Conservation (phyloP, 2,888 invertebrate genomes). For the Crematogaster levior region DNA sequence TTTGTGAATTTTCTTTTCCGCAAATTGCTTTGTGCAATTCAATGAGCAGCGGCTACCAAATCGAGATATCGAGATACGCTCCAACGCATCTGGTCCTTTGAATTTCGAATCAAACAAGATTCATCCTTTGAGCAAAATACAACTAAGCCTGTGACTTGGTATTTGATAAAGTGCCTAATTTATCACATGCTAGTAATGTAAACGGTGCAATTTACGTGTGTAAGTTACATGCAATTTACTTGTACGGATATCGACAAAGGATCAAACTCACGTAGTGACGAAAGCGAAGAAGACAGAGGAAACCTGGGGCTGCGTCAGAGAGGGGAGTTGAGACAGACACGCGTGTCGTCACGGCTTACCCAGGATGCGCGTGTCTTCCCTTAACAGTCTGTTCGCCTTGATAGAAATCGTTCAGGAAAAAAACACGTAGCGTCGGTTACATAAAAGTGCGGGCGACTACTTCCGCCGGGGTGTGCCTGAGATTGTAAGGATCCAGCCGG, state of each 20-base stretch:
- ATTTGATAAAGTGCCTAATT: slow-evolving; percentile 13
- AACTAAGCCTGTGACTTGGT: neutral
- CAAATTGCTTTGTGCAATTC: neutral
- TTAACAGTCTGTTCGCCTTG: slow-evolving; percentile 66
- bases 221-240: slow-evolving; percentile 53
- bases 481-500: slow-evolving; percentile 65
- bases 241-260: slow-evolving; percentile 51
- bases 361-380: slow-evolving; percentile 85
- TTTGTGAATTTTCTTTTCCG: neutral
- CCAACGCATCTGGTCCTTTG: neutral
- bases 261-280: slow-evolving; percentile 40
- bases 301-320: neutral
- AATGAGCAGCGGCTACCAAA: neutral
- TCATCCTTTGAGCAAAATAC: neutral
- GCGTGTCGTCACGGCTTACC: slow-evolving; percentile 83
- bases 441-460: slow-evolving; percentile 69
- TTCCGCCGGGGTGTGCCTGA: slow-evolving; percentile 67
- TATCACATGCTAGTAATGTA: neutral
- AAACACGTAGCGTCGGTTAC: slow-evolving; percentile 74
- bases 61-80: neutral
- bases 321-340: slow-evolving; percentile 60
- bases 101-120: neutral
- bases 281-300: slow-evolving; percentile 38
- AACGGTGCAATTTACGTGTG: slow-evolving; percentile 39
- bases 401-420: slow-evolving; percentile 77